A percentile compares a stretch with the other conserved stretches of the same genome.
These are phyloP conservation scores for Cephus pygmeus DNA, from an alignment of 2,888 invertebrate species.

Conservation along the genomic window DNA sequence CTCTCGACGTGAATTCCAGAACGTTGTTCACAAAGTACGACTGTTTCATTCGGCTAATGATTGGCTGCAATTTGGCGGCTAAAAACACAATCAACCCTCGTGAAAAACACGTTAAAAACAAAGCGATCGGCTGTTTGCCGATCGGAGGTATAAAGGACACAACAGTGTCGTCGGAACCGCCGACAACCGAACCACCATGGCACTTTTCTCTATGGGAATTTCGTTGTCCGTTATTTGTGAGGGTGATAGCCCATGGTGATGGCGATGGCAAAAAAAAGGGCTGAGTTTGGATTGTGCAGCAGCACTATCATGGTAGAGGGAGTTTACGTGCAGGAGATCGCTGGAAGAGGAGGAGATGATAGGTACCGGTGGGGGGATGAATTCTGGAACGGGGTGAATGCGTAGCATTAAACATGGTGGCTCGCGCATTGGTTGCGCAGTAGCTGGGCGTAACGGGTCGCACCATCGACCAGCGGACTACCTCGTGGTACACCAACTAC, in stretches of 20 bases:
- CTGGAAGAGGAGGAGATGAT: constrained; percentile 28
- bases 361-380: not conserved
- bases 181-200: not conserved
- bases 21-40: not conserved
- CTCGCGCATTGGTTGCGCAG: constrained; percentile 51
- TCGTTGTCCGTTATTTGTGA: constrained; percentile 34
- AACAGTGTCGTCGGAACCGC: too few relatives aligned
- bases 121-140: constrained; percentile 4
- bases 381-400: constrained; percentile 37
- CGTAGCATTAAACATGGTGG: constrained; percentile 52
- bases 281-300: constrained; percentile 26
- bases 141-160: not conserved
- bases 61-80: constrained; percentile 49
- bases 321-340: constrained; percentile 19
- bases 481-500: constrained; percentile 44
- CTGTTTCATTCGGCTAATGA: constrained; percentile 46
- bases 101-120: constrained; percentile 51
- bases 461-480: constrained; percentile 48
- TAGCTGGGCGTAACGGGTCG: constrained; percentile 48
- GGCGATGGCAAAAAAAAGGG: not conserved
- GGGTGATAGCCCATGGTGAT: not conserved
- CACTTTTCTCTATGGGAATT: constrained; percentile 29
- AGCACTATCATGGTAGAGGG: constrained; percentile 24
- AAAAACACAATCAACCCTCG: constrained; percentile 52
- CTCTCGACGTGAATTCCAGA: too few relatives aligned